phyloP scores from a whole-genome alignment of 2,888 invertebrate genomes.

The Cataglyphis cursor region DNA sequence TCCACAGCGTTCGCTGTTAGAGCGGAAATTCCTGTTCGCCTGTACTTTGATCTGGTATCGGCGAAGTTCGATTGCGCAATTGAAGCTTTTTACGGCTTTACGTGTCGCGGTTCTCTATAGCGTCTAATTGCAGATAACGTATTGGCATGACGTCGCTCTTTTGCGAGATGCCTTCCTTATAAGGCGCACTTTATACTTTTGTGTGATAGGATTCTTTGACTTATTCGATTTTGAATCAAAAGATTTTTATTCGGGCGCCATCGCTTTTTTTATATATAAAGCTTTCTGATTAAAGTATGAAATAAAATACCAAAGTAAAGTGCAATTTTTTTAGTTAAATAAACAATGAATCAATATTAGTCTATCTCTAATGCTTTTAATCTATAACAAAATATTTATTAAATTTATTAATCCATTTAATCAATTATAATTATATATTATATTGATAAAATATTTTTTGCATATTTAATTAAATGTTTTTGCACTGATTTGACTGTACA shows the following conservation, averaged over 20 bases:
- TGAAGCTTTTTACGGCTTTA: slow-evolving; percentile 54
- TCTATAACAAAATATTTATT: neutral
- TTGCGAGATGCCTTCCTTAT: slow-evolving; percentile 19
- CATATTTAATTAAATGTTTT: slow-evolving; percentile 6
- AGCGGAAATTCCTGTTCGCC: slow-evolving; percentile 49
- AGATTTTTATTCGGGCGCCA: neutral
- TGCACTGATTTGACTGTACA: neutral
- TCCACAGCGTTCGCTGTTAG: slow-evolving; percentile 35
- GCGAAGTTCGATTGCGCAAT: slow-evolving; percentile 53
- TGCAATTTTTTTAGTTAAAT: neutral
- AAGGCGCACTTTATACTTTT: slow-evolving; percentile 6
- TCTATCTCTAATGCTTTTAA: neutral
- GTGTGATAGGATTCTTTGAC: slow-evolving; percentile 21
- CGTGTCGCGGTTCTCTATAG: slow-evolving; percentile 48
- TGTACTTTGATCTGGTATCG: slow-evolving; percentile 41
- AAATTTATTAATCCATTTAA: neutral
- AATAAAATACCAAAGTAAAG: neutral
- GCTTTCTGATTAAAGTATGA: slow-evolving; percentile 14
- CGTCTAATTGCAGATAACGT: slow-evolving; percentile 54
- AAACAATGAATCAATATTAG: neutral
- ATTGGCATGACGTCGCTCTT: slow-evolving; percentile 33
- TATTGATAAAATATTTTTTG: neutral
- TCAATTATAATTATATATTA: neutral
- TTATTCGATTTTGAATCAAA: slow-evolving; percentile 31
- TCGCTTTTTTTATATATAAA: slow-evolving; percentile 1